phyloP scores from a whole-genome alignment of 35 echinoderm and acorn worm species.

The Nesometra sesokonis region DNA sequence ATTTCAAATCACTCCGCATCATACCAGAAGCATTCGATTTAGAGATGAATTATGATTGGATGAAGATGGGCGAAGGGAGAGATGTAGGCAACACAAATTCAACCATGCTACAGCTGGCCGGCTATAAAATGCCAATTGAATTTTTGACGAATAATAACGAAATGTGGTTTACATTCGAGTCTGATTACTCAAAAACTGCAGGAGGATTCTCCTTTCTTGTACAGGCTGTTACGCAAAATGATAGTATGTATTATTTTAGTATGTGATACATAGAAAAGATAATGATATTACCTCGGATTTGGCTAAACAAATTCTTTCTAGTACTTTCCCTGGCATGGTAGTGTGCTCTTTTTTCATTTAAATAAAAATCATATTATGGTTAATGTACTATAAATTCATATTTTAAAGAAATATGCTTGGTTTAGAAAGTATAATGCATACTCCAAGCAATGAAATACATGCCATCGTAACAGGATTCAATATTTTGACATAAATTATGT shows the following conservation, averaged over 20 bases:
- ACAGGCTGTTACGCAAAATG: neutral
- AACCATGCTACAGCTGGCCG: neutral
- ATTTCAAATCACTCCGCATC: conserved; percentile 11
- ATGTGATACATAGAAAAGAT: no score
- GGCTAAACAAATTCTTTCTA: no score
- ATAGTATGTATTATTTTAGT: neutral
- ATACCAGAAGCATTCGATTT: conserved; percentile 43
- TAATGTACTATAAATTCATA: no score
- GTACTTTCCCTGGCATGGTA: no score
- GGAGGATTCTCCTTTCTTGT: conserved; percentile 64
- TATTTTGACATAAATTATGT: no score
- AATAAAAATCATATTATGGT: no score
- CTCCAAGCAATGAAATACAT: no score
- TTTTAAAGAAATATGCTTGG: no score
- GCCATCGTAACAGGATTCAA: no score
- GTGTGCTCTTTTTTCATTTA: no score
- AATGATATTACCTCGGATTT: no score
- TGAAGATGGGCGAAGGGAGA: conserved; percentile 52
- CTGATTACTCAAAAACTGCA: conserved; percentile 74
- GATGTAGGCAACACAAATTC: conserved; percentile 33
- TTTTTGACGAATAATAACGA: conserved; percentile 6
- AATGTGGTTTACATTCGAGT: conserved; percentile 74
- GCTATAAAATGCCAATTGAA: conserved; percentile 1
- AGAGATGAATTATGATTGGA: conserved; percentile 62
- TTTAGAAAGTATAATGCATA: no score